A percentile compares a stretch with the other conserved stretches of the same genome.
phyloP scores from a whole-genome alignment of 2,888 invertebrate species.

The Apotomis betuletana region DNA sequence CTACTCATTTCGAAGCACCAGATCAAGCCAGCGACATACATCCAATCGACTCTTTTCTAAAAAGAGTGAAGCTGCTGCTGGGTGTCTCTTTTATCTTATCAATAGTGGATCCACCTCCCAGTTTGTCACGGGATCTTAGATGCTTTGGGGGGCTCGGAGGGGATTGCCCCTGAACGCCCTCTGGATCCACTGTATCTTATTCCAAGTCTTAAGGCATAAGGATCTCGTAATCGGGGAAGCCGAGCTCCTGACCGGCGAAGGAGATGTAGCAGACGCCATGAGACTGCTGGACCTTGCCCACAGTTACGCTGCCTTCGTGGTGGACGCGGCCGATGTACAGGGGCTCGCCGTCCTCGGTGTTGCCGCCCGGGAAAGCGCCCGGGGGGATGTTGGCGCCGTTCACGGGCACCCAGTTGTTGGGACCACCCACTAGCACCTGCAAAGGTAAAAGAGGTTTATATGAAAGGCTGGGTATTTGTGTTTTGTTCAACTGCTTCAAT shows the following conservation, averaged over 20 bases:
- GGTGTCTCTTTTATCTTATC: too few relatives aligned
- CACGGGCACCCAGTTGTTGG: conserved; percentile 88
- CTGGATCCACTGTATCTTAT: too few relatives aligned
- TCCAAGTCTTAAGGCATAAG: conserved; percentile 75
- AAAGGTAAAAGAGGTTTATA: conserved; percentile 18
- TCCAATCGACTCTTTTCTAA: neutral
- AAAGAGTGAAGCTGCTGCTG: conserved; percentile 5
- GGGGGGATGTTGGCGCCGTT: conserved; percentile 88
- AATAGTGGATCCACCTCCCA: too few relatives aligned
- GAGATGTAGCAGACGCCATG: conserved; percentile 93
- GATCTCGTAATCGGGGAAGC: conserved; percentile 92
- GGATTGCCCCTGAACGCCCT: too few relatives aligned
- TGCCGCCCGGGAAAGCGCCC: conserved; percentile 88
- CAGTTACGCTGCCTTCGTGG: conserved; percentile 90
- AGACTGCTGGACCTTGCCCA: conserved; percentile 93
- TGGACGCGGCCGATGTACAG: conserved; percentile 90
- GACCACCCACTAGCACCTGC: conserved; percentile 84
- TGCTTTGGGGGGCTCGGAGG: too few relatives aligned
- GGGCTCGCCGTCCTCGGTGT: conserved; percentile 90
- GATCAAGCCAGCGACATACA: conserved; percentile 1
- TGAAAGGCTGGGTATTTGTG: neutral
- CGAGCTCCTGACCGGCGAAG: conserved; percentile 90
- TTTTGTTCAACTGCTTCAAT: too few relatives aligned
- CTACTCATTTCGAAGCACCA: conserved; percentile 32
- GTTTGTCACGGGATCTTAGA: too few relatives aligned